These are phyloP conservation scores for Eumaeus atala DNA, from an alignment of 1,140 invertebrate species.

Conservation along the genomic window DNA sequence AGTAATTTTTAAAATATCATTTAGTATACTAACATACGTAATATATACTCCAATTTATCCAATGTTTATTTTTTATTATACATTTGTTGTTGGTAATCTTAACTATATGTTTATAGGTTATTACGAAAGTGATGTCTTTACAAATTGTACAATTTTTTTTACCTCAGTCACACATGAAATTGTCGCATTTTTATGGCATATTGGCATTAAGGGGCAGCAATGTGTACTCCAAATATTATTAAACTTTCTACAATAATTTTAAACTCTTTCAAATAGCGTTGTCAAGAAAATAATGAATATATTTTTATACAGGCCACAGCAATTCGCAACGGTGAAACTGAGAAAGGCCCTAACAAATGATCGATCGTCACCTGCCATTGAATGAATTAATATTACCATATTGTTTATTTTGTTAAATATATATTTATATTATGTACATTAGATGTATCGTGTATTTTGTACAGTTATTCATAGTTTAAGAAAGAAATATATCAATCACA, in stretches of 20 bases:
- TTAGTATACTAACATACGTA: conserved; percentile 5
- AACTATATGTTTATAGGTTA: conserved; percentile 11
- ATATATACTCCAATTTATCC: neutral
- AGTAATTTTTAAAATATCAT: conserved; percentile 3
- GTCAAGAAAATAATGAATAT: conserved; percentile 16
- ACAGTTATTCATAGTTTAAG: conserved; percentile 74
- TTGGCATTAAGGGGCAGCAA: neutral
- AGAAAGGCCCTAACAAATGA: conserved; percentile 90
- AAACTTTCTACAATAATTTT: neutral
- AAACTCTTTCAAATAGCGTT: conserved; percentile 4
- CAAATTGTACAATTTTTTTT: conserved; percentile 8
- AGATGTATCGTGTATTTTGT: conserved; percentile 69
- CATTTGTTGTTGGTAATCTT: conserved; percentile 29
- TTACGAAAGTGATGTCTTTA: conserved; percentile 1
- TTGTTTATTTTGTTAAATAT: conserved; percentile 61
- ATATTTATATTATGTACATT: conserved; percentile 63
- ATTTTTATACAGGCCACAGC: conserved; percentile 80
- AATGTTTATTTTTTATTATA: conserved; percentile 27
- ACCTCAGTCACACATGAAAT: neutral
- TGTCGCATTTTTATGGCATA: neutral
- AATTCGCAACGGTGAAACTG: conserved; percentile 89
- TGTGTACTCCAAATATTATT: too few species aligned
- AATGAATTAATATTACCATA: conserved; percentile 58
- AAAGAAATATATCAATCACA: conserved; percentile 73
- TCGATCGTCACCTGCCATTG: conserved; percentile 84